phyloP scores from a whole-genome alignment of 2,113 vertebrate genomes.

The Maccullochella peelii region DNA sequence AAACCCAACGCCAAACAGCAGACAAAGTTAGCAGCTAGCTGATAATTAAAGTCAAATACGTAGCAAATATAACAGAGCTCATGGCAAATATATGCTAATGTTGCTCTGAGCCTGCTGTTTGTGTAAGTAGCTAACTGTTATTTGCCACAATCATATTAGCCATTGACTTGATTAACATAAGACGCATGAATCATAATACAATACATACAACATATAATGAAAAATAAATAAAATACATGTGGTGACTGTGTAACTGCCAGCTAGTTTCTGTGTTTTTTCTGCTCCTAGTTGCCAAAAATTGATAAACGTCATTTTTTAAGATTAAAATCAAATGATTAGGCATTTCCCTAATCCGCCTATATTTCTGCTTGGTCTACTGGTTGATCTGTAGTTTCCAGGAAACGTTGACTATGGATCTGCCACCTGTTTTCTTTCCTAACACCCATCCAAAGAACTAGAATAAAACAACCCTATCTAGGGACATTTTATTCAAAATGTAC shows the following conservation, averaged over 20 bases:
- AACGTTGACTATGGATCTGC: background rate
- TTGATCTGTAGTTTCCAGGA: slow-evolving; percentile 6
- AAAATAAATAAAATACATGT: background rate
- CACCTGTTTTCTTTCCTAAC: background rate
- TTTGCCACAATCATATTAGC: background rate
- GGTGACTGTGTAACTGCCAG: background rate
- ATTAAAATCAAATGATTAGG: background rate
- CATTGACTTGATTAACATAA: too few species aligned
- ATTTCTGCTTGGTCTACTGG: background rate
- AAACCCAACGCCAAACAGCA: background rate
- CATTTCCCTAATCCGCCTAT: background rate
- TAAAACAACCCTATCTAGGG: background rate
- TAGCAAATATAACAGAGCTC: too few species aligned
- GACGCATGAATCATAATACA: background rate
- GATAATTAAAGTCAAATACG: background rate
- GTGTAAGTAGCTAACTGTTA: background rate
- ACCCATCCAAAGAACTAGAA: slow-evolving; percentile 1
- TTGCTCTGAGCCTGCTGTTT: background rate
- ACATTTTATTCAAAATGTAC: slow-evolving; percentile 12
- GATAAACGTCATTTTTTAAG: background rate
- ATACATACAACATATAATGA: background rate
- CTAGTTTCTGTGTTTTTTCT: background rate
- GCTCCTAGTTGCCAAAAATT: background rate
- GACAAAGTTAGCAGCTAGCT: background rate
- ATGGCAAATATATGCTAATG: background rate